Evolutionary conservation across 1,140 invertebrate genomes (phyloP).

Genomic region (Drosophila mauritiana): DNA sequence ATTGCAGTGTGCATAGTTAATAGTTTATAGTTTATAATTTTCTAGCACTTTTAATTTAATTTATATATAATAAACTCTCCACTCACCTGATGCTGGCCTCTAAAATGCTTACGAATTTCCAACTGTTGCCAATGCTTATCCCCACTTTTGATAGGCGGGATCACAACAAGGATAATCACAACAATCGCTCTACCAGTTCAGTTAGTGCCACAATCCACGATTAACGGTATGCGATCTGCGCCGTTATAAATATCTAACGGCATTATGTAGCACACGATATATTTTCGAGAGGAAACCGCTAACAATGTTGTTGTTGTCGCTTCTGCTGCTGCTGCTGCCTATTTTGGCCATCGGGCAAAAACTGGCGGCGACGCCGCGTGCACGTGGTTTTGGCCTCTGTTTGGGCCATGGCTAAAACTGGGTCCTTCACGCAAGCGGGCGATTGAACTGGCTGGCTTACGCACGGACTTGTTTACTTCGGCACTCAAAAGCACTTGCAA

Average conservation of each 20-base stretch:
- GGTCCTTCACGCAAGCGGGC: not conserved
- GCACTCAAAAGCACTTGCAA: slow-evolving; percentile 30
- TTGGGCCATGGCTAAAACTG: slow-evolving; percentile 19
- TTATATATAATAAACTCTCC: not conserved
- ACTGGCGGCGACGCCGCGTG: slow-evolving; percentile 63
- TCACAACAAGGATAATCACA: not conserved
- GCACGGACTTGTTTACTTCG: not conserved
- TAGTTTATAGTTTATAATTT: not conserved
- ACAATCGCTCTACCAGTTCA: not conserved
- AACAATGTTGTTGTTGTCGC: not conserved
- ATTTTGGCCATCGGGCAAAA: slow-evolving; percentile 32
- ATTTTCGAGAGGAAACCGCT: not conserved
- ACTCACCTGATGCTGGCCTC: slow-evolving; percentile 37
- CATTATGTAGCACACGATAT: not conserved
- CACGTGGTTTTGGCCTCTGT: slow-evolving; percentile 51
- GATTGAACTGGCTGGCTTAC: not conserved
- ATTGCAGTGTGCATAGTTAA: not conserved
- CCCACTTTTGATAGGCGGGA: not conserved
- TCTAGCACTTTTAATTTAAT: not conserved
- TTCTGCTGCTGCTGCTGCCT: slow-evolving; percentile 14
- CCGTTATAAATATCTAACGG: not conserved
- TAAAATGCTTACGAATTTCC: slow-evolving; percentile 20
- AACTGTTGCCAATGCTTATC: slow-evolving; percentile 62
- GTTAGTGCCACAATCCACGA: slow-evolving; percentile 24
- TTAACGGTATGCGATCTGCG: slow-evolving; percentile 30